Evolutionary conservation across 1,140 invertebrate species (phyloP), one percentile per base, ranked within the genome.

Genomic region (Diachasmimorpha longicaudata): DNA sequence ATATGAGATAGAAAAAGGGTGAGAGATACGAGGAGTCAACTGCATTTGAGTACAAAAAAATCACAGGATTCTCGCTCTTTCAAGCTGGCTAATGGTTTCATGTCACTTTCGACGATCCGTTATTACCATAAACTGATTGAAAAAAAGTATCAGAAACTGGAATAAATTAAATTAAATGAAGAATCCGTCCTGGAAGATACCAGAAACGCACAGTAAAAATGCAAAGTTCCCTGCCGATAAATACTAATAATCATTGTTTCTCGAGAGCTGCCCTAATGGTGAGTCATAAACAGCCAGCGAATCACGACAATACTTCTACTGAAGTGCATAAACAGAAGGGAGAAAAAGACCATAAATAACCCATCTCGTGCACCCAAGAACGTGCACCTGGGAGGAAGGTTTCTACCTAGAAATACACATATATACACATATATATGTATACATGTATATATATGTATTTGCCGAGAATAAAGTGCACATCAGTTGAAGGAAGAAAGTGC

Each of bases 1-100:
- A 16, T 23, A 39, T 31, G 23, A 19, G 23, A 55, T 77, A 68
- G 73, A 70, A 23, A 77, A 70, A 63, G 36, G 55, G 46, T 23
- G 55, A 67, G 42, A 13, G 52, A 37, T 25, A 68, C 55, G 55
- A 70, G 19, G 39, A 48, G 36, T 63, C 58, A 31, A 31, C 2
- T 46, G 39, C 31, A 36, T 39, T 31, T 21, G 55, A 75, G 25
- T 13, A 55, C 44, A 48, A 74, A 66, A 19, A 72, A 13, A 67
- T 67, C 21, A 19, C 44, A 8, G 36, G 9, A 67, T 74, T 67
- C 37, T 19, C n/a, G 23, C 48, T 42, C 19, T 72, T 10, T 25
- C 70, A 16, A 14, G n/a, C 2, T 19, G n/a, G 31, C 8, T 11
- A 13, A 25, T 72, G 44, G 58, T 73, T 19, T 10, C 19, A 13